Evolutionary conservation across 1,140 invertebrate genomes (phyloP).

Genomic region (Zeugodacus cucurbitae): DNA sequence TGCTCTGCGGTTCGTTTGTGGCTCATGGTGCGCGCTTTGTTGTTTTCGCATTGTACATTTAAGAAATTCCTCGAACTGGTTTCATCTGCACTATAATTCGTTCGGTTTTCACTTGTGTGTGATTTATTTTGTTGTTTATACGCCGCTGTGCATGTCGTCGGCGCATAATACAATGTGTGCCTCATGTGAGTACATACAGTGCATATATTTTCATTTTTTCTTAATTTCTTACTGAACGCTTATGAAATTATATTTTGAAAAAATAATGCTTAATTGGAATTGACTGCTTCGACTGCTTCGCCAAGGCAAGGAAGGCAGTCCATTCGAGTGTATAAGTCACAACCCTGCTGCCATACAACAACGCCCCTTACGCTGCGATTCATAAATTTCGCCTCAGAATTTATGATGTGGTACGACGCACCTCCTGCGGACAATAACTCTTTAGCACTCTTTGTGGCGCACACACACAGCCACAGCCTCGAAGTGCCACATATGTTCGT

Average conservation of each 20-base stretch:
- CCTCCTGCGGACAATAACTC: conserved; percentile 24
- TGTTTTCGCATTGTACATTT: conserved; percentile 14
- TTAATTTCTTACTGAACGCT: background rate
- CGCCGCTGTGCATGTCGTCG: background rate
- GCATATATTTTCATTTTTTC: background rate
- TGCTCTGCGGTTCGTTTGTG: background rate
- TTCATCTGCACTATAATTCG: background rate
- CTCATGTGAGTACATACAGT: background rate
- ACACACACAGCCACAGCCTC: background rate
- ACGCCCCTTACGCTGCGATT: background rate
- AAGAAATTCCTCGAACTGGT: conserved; percentile 24
- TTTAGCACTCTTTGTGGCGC: background rate
- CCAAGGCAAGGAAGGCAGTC: background rate
- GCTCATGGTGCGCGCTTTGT: background rate
- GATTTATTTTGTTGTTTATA: conserved; percentile 17
- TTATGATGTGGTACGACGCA: conserved; percentile 21
- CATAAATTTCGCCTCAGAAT: conserved; percentile 14
- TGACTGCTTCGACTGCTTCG: background rate
- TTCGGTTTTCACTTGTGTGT: conserved; percentile 17
- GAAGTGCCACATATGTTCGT: background rate
- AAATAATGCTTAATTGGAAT: background rate
- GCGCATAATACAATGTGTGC: background rate
- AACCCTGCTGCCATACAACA: background rate
- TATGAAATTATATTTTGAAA: background rate
- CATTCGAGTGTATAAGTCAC: background rate